Base-by-base conservation (phyloP, 2,113 vertebrate genomes). In the Diglossa brunneiventris region DNA sequence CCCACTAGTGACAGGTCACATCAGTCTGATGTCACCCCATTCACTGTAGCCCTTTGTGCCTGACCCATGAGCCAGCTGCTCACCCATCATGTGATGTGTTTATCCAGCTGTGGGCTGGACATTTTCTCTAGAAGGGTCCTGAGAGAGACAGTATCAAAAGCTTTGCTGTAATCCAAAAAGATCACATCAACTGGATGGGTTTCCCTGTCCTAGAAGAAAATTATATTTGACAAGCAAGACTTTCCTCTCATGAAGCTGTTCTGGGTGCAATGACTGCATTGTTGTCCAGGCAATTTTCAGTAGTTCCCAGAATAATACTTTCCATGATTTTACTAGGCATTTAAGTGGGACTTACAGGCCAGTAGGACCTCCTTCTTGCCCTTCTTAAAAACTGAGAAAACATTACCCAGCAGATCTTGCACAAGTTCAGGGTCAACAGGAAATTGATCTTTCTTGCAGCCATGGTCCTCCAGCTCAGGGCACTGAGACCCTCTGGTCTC, bases 81-180 rank as follows among this genome's bases (percentile, higher is more conserved):
- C 76, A 30, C 39, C 31, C 15, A 44, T 1, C 61, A 64, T 15
- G 14, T 6, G 39, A 79, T 53, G 62, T 37, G 41, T 37, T 67
- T 37, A 37, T 37, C 41, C 41, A 67, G 27, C 41, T 46, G 16
- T 11, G 49, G 5, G 31, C 21, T 67, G 41, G 50, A 33, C 8
- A 33, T 67, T 33, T 46, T 33, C 31, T 62, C 13, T 21, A 44
- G 26, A 31, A 44, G 39, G 5, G 7, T 62, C 21, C 10, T 39
- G 17, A 1, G 28, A 58, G 17, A 53, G 13, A 53, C 21, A 72
- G 17, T 13, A 17, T 26, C 0, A 0, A 83, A 44, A 72, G 7
- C 10, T 72, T 44, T 72, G 0, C 24, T 44, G 56, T 26, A 72
- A 35, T 31, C 5, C 2, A 21, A 44, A 62, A 53, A 62, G 5